Evolutionary conservation across 2,113 vertebrate species (phyloP).

Genomic region (Pholis gunnellus): DNA sequence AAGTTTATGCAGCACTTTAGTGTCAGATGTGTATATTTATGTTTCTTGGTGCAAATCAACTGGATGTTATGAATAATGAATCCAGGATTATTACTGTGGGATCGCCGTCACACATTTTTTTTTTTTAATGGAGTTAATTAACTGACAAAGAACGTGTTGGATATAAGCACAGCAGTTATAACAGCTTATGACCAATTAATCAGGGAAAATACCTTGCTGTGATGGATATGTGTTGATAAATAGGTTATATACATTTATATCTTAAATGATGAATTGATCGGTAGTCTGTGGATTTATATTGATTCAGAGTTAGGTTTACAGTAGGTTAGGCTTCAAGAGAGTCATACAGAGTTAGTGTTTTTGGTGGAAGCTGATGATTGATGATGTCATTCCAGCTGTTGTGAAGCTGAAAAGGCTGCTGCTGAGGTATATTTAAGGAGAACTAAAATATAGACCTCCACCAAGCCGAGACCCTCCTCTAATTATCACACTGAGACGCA

Average conservation of each 20-base stretch:
- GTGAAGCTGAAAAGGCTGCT: neutral
- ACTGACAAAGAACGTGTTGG: neutral
- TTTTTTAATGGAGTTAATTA: neutral
- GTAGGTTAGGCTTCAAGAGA: neutral
- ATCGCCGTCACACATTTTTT: neutral
- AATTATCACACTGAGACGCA: conserved; percentile 33
- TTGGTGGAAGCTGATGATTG: neutral
- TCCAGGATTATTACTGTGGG: neutral
- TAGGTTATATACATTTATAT: neutral
- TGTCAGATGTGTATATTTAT: neutral
- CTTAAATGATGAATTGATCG: neutral
- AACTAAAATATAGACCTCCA: conserved; percentile 8
- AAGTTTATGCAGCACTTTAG: too few species aligned
- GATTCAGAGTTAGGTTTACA: neutral
- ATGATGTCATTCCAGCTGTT: conserved; percentile 19
- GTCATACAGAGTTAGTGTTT: neutral
- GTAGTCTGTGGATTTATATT: neutral
- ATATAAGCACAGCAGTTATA: neutral
- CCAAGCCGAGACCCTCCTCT: neutral
- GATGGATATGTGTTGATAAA: neutral
- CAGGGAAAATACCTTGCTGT: neutral
- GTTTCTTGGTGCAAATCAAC: neutral
- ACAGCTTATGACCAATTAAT: neutral
- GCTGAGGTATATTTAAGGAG: conserved; percentile 11
- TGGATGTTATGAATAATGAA: neutral